Evolutionary conservation across 1,140 invertebrate genomes (phyloP), one percentile per base, ranked within the genome.

Genomic region (Cydia amplana): DNA sequence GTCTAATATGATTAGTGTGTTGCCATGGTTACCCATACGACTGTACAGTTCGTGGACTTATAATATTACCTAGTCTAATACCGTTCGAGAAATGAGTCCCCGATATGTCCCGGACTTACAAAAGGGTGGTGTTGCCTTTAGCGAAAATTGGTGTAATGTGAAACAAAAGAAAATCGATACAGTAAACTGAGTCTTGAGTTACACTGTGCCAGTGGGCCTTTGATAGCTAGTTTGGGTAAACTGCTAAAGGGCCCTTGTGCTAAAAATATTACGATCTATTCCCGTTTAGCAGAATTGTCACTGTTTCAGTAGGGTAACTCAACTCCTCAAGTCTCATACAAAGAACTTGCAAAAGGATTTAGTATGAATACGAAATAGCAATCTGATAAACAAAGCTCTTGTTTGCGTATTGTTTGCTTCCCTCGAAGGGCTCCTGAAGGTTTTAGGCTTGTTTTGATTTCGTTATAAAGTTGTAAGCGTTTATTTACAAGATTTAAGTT

Each of bases 401-500:
- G 25, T 23, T 64, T 64, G 63, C 23, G 0, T 64, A 64, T 64
- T 64, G 63, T 64, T 64, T 64, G 25, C 23, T 64, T 64, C 10
- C 63, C 14, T 28, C 63, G 63, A 64, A 64, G 23, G 63, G 20
- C n/a, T 28, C 9, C 63, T 10, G 63, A 12, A 64, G 63, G 7
- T 64, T 64, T 18, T 7, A 64, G 4, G 10, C 25, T 28, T 64
- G 23, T 28, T 28, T 64, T 64, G 63, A 64, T 64, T 28, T 64
- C 14, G 63, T 64, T 64, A 55, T 64, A 64, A 64, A 64, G 63
- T 64, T 64, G 23, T 2, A 12, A 64, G 25, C 23, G 25, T 23
- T 64, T 64, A 64, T 55, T 55, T 55, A 55, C 51, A n/a, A 55
- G 49, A 51, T 51, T 51, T 51, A 51, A 51, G 49, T 51, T 18